Evolutionary conservation across 2,888 invertebrate genomes (phyloP), one percentile per base, ranked within the genome.

Genomic region (Melolontha melolontha): DNA sequence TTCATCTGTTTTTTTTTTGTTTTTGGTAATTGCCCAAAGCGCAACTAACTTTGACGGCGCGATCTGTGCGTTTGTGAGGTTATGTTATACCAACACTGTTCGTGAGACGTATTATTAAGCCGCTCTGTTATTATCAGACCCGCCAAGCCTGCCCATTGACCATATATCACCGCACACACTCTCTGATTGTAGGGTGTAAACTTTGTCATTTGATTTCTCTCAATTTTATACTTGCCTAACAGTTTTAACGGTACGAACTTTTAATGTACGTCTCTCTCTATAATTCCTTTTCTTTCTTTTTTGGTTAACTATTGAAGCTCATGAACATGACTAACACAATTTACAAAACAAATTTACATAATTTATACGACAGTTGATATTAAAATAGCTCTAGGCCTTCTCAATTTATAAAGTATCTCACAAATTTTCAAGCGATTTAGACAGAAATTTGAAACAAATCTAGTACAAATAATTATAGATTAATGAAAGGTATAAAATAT

Each of bases 81-180:
- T 55, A 55, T 68, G 72, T 55, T 76, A 78, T 79, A 78, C 79
- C 78, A 79, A 79, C 78, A 69, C 69, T 64, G 69, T 34, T 49
- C 66, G 63, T 78, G 76, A 79, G 79, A 79, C 75, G 76, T 79
- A 77, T 81, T 80, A 79, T 79, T 80, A 79, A 64, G 78, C 82
- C 82, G 82, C 82, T 81, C 82, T 82, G 81, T 82, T 82, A 82
- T 82, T 82, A 82, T 62, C 77, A 70, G 78, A 78, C 75, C 81
- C 80, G 79, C 76, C 80, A 78, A 78, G 65, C 77, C 81, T 76
- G 80, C 81, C 82, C 80, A 80, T 78, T 80, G 80, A 77, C 81
- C 82, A 82, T 82, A 82, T 79, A 81, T 81, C 81, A 81, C 81
- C 77, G 77, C 79, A 78, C 78, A 77, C 79, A 77, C 78, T 76